Conservation (phyloP, 2,113 vertebrate genomes). For the Trogon melanurus region DNA sequence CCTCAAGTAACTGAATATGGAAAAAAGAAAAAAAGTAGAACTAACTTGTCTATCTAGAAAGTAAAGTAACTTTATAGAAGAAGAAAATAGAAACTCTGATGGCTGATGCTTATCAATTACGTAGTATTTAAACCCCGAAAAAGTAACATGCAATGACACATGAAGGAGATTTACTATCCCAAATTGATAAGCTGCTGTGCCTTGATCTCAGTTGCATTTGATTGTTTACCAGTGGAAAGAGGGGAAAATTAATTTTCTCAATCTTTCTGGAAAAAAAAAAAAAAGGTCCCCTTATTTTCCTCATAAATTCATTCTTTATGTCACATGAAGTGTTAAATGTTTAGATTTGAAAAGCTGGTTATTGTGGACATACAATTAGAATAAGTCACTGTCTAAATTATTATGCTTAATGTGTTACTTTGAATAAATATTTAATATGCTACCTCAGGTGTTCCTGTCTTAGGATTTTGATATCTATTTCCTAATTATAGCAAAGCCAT, state of each 20-base stretch:
- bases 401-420: slow-evolving; percentile 39
- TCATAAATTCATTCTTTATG: slow-evolving; percentile 15
- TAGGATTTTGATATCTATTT: slow-evolving; percentile 53
- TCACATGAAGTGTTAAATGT: slow-evolving; percentile 21
- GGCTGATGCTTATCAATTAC: background rate
- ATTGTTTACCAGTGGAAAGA: slow-evolving; percentile 46
- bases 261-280: background rate
- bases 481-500: slow-evolving; percentile 39
- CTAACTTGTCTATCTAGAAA: background rate
- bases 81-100: background rate
- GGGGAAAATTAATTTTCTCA: slow-evolving; percentile 30
- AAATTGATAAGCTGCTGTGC: slow-evolving; percentile 12
- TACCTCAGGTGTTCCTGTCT: slow-evolving; percentile 55
- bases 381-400: slow-evolving; percentile 51
- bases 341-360: slow-evolving; percentile 45
- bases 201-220: slow-evolving; percentile 41
- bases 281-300: background rate
- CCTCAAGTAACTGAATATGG: background rate
- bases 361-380: slow-evolving; percentile 50
- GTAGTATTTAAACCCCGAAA: background rate
- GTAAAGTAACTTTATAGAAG: background rate
- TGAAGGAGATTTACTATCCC: background rate
- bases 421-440: slow-evolving; percentile 67
- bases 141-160: background rate
- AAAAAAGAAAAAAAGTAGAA: background rate